phyloP scores from a whole-genome alignment of 2,797 vertebrate species.

The Alosa sapidissima region DNA sequence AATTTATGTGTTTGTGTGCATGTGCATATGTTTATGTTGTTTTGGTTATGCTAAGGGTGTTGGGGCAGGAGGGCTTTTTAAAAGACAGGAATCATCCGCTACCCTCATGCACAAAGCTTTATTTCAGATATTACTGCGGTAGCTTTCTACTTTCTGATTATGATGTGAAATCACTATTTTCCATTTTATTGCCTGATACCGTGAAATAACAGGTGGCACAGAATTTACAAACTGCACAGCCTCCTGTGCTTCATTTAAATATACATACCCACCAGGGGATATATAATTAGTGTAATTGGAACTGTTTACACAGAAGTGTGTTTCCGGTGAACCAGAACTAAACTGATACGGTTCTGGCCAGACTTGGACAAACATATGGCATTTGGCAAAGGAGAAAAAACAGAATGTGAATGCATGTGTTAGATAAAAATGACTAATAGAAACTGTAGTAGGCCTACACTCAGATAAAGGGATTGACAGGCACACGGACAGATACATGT shows the following conservation, averaged over 20 bases:
- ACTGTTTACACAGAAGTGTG: conserved; percentile 18
- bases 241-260: conserved; percentile 10
- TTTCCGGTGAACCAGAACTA: background rate
- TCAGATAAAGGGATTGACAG: background rate
- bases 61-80: background rate
- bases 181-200: background rate
- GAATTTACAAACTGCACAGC: background rate
- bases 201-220: background rate
- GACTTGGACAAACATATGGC: conserved; percentile 19
- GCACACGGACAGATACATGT: background rate
- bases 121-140: background rate
- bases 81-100: background rate
- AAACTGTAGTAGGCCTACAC: background rate
- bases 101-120: background rate
- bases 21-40: conserved; percentile 45
- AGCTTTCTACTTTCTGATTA: background rate
- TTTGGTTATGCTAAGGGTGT: background rate
- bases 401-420: background rate
- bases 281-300: conserved; percentile 17
- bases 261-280: background rate
- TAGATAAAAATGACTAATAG: background rate
- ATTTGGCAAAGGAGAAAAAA: background rate
- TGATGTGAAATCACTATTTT: background rate
- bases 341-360: background rate
- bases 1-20: conserved; percentile 34